Base-by-base conservation (phyloP, 2,888 invertebrate species). In the Metacarcinus magister region DNA sequence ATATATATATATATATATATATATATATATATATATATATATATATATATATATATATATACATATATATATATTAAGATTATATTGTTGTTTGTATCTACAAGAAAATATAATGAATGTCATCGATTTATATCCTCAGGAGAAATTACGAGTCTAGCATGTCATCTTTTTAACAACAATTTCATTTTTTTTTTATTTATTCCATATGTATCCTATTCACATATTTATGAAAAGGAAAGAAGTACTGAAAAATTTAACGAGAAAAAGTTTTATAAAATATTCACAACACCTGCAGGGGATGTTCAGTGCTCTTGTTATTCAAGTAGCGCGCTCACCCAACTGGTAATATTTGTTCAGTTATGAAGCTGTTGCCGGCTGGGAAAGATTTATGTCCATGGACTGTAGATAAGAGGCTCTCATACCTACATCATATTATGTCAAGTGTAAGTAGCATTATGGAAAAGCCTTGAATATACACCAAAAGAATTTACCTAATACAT, bases 1-100 rank as follows among this genome's bases (percentile, higher is more conserved):
- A 91, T 91, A 91, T 91, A 91, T 91, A 91, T 91, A 91, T 91
- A 91, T 91, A 91, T 91, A 91, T 91, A 91, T 91, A 91, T 91
- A 91, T 91, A 91, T 91, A 91, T 91, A 91, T 91, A 91, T 91
- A 91, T 91, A 91, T 91, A 91, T 91, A 91, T 91, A 91, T 91
- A 91, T 91, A 91, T 91, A 91, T 91, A 91, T 91, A 91, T 91
- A 91, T 91, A 91, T 91, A 91, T 91, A 39, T 91, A 39, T 91
- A 89, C 43, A 89, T 89, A 89, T 89, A 89, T 89, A 89, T 89
- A 89, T 89, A 89, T 10, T 89, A 32, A 0, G 16, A 89, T 32
- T 19, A 10, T 82, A 10, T 82, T 16, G 10, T 16, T 67, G 19
- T 67, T 16, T 67, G n/a, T n/a, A n/a, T n/a, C n/a, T n/a, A n/a